These are phyloP conservation scores for Brienomyrus brachyistius DNA, from an alignment of 2,113 vertebrate species.

Conservation along the genomic window DNA sequence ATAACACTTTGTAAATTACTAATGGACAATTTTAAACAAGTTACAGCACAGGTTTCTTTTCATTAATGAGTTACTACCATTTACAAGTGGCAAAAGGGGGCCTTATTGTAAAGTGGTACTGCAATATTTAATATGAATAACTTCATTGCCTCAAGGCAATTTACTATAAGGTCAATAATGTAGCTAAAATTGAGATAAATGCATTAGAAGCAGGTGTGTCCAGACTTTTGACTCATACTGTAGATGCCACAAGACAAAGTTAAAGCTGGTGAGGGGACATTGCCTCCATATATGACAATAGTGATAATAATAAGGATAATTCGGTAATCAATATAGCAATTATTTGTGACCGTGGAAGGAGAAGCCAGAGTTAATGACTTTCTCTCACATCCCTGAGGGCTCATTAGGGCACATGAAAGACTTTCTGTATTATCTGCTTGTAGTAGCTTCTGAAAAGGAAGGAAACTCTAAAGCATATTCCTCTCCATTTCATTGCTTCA, in stretches of 20 bases:
- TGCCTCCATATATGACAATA: neutral
- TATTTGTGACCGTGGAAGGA: conserved; percentile 10
- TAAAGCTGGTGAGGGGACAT: conserved; percentile 38
- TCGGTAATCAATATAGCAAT: conserved; percentile 25
- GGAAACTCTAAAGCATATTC: neutral
- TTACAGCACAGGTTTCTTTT: no score
- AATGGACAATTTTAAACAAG: no score
- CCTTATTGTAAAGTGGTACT: no score
- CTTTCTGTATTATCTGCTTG: conserved; percentile 20
- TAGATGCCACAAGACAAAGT: neutral
- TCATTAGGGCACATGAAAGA: conserved; percentile 34
- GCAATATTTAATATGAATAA: neutral
- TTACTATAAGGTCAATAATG: neutral
- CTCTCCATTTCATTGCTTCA: neutral
- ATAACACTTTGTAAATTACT: no score
- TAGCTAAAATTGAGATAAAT: neutral
- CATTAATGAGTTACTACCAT: no score
- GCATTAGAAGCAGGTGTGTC: neutral
- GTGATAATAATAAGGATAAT: conserved; percentile 41
- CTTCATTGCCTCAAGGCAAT: neutral
- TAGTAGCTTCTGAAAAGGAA: neutral
- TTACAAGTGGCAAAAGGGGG: no score
- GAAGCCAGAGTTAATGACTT: conserved; percentile 48
- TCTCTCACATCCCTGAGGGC: conserved; percentile 28
- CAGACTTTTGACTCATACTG: neutral